Evolutionary conservation across 2,113 vertebrate genomes (phyloP).

Genomic region (Thinocorus orbignyianus): DNA sequence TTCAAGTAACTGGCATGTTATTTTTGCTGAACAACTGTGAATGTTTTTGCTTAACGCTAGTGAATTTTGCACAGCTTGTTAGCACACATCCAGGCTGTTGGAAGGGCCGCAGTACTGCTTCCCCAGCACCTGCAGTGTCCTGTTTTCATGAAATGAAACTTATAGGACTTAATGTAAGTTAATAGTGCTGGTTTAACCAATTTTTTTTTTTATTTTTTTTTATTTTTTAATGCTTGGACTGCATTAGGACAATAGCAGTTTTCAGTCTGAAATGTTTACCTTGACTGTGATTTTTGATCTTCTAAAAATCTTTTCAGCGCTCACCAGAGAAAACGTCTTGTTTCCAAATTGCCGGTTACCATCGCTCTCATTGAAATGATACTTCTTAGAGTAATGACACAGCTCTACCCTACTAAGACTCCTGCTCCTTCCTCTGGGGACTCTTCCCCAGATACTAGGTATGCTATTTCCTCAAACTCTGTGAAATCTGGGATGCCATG

Average conservation of each 20-base stretch:
- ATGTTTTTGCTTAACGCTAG: background rate
- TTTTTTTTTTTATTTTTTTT: background rate
- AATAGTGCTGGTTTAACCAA: background rate
- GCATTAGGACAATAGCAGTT: background rate
- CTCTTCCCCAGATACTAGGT: background rate
- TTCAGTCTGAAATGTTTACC: background rate
- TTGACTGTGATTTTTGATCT: background rate
- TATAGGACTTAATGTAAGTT: background rate
- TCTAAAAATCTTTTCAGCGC: background rate
- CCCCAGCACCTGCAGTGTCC: background rate
- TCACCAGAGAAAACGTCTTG: background rate
- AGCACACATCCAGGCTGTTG: background rate
- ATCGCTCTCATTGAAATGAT: background rate
- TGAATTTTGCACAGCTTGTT: background rate
- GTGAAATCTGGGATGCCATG: background rate
- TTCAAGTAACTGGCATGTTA: background rate
- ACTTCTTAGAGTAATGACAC: background rate
- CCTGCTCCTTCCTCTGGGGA: background rate
- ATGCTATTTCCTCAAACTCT: background rate
- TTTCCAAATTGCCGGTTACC: background rate
- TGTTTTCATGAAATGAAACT: background rate
- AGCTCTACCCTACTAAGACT: background rate
- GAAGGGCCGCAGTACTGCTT: background rate
- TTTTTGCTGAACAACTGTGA: background rate
- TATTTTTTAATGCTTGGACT: background rate